Conservation (phyloP, 2,797 vertebrate genomes). For the Hippopotamyrus pictus region DNA sequence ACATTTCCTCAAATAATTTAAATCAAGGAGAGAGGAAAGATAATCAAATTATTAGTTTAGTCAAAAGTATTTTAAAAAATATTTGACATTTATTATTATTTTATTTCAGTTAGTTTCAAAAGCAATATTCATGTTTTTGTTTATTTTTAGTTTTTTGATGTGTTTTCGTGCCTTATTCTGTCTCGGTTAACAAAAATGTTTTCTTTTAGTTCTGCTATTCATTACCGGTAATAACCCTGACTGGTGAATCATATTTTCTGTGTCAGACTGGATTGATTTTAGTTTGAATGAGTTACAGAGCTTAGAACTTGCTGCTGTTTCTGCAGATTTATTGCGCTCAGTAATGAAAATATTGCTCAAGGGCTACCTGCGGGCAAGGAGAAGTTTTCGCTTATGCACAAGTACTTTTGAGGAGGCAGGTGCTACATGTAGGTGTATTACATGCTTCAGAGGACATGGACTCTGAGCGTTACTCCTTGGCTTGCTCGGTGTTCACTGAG, state of each 20-base stretch:
- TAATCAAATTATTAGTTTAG: neutral
- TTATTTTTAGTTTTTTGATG: neutral
- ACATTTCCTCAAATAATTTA: neutral
- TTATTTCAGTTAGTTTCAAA: neutral
- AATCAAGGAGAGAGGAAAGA: neutral
- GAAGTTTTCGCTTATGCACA: neutral
- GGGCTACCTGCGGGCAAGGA: neutral
- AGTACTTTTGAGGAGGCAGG: neutral
- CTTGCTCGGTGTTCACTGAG: neutral
- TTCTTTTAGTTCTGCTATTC: neutral
- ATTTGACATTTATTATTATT: neutral
- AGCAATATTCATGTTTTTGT: neutral
- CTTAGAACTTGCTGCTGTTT: neutral
- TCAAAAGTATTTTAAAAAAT: neutral
- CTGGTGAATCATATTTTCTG: neutral
- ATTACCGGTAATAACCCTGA: neutral
- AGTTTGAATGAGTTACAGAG: neutral
- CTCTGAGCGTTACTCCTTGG: neutral
- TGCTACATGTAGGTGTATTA: neutral
- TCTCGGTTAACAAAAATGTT: neutral
- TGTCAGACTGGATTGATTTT: neutral
- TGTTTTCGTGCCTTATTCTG: neutral
- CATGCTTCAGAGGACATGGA: neutral
- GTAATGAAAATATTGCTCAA: neutral
- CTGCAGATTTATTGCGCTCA: neutral